Evolutionary conservation across 2,113 vertebrate species (phyloP), one percentile per base, ranked within the genome.

Genomic region (Oxyura jamaicensis): DNA sequence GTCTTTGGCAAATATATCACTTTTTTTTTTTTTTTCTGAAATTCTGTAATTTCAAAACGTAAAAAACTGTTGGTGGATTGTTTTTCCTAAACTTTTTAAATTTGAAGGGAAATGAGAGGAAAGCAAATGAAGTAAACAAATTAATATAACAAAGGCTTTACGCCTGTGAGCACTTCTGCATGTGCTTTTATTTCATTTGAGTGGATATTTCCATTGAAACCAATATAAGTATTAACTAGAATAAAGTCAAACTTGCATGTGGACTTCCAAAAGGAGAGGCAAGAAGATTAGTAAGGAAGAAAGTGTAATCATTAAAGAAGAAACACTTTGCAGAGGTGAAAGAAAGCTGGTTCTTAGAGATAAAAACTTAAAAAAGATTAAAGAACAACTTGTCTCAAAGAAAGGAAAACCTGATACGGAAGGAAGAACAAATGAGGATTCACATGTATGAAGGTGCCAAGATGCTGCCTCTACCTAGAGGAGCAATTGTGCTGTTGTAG

Each of bases 261-360:
- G 23, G 72, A 83, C 68, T 90, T 91, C 25, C 60, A 63, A 83
- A 94, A 74, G 41, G 16, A 83, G 60, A 63, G 22, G 6, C 29
- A 59, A 60, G 67, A 85, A 91, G 71, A 90, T 65, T 3, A 18
- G 26, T 80, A 25, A 67, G 39, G 72, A 93, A 77, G 60, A 91
- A 93, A 90, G 74, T 66, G 13, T 44, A 86, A 71, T 72, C 85
- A 83, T 91, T 91, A 93, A 86, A 96, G 52, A 89, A 48, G 29
- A 90, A 21, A 42, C 58, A 18, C 65, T 95, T 88, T 56, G 63
- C 79, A 86, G 88, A 96, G 93, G 95, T 96, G 91, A 95, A 96
- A 95, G 52, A 60, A 95, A 96, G 78, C 95, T 97, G 96, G 74
- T 91, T 95, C 63, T 96, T 87, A 85, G 75, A 95, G 95, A 95